Percentiles rank a stretch among this genome's conserved stretches.
Evolutionary conservation across 2,888 invertebrate species (phyloP).

Genomic region (Luperina testacea): DNA sequence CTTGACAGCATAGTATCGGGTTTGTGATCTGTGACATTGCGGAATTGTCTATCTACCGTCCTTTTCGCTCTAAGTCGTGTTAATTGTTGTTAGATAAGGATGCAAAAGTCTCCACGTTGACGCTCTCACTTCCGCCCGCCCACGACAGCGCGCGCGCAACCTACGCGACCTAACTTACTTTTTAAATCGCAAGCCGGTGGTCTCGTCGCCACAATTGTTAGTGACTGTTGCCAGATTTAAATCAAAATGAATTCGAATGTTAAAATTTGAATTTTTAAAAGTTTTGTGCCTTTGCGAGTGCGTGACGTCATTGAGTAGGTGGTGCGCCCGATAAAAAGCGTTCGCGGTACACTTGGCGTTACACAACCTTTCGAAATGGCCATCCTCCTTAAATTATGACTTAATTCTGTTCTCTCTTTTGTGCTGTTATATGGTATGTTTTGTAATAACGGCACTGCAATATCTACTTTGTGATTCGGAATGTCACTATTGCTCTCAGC

Average conservation of each 20-base stretch:
- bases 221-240: conserved; percentile 68
- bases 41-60: conserved; percentile 79
- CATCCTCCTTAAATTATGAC: conserved; percentile 87
- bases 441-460: conserved; percentile 80
- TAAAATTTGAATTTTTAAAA: conserved; percentile 68
- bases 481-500: conserved; percentile 69
- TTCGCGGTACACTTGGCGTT: conserved; percentile 74
- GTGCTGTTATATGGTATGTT: conserved; percentile 80
- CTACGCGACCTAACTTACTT: conserved; percentile 85
- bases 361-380: conserved; percentile 83
- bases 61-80: conserved; percentile 73
- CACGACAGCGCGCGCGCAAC: conserved; percentile 81
- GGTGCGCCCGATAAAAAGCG: conserved; percentile 81
- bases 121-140: conserved; percentile 90
- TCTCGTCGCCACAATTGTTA: conserved; percentile 80
- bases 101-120: conserved; percentile 76
- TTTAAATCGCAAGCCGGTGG: conserved; percentile 84
- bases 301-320: conserved; percentile 87
- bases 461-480: conserved; percentile 73
- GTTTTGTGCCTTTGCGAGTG: conserved; percentile 70
- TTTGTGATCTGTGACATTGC: conserved; percentile 86
- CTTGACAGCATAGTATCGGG: conserved; percentile 79
- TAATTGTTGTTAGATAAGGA: conserved; percentile 83
- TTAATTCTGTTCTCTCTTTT: conserved; percentile 85
- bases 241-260: conserved; percentile 67